phyloP scores from a whole-genome alignment of 2,888 invertebrate genomes.

The Antheraea assamensis region DNA sequence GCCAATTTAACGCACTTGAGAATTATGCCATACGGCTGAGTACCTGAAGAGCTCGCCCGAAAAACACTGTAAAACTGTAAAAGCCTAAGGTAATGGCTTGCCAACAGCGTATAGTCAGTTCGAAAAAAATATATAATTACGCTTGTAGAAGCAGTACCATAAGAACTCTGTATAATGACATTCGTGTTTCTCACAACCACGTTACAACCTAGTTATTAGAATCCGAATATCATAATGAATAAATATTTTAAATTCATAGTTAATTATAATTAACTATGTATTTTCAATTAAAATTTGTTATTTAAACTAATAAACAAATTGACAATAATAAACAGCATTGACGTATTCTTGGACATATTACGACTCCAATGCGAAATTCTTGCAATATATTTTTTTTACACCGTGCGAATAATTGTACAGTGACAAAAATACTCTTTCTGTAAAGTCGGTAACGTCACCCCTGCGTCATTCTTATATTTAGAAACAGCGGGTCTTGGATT shows the following conservation, averaged over 20 bases:
- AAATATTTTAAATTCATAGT: background rate
- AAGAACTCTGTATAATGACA: too few relatives aligned
- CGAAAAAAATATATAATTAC: too few relatives aligned
- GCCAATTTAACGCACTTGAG: too few relatives aligned
- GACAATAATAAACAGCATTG: background rate
- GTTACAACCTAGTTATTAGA: too few relatives aligned
- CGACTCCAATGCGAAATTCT: constrained; percentile 24
- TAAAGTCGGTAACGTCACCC: constrained; percentile 54
- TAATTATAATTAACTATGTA: background rate
- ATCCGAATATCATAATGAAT: too few relatives aligned
- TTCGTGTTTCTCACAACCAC: too few relatives aligned
- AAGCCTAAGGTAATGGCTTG: too few relatives aligned
- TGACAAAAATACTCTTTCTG: constrained; percentile 53
- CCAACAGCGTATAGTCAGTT: too few relatives aligned
- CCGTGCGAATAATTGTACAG: constrained; percentile 31
- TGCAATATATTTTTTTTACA: constrained; percentile 29
- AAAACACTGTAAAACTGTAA: too few relatives aligned
- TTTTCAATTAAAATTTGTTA: background rate
- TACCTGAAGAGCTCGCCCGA: too few relatives aligned
- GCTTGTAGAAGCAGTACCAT: too few relatives aligned
- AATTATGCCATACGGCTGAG: too few relatives aligned
- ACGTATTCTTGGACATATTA: background rate
- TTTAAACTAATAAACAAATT: background rate
- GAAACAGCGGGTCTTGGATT: constrained; percentile 42
- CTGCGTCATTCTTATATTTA: constrained; percentile 63